Evolutionary conservation across 1,140 invertebrate genomes (phyloP), one percentile per base, ranked within the genome.

Genomic region (Hyles euphorbiae): DNA sequence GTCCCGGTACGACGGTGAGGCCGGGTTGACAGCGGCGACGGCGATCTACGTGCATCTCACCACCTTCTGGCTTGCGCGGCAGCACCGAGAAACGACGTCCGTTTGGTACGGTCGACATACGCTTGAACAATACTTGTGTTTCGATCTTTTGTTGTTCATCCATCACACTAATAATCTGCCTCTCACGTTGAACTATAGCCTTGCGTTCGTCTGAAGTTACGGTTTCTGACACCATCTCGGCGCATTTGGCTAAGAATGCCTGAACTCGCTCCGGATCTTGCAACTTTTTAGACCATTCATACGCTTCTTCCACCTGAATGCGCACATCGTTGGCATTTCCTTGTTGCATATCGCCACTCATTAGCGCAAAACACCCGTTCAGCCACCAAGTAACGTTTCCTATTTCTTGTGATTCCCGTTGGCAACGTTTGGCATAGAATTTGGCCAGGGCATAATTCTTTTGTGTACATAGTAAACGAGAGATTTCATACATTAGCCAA

Each of bases 401-500:
- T 47, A 87, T 70, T 54, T 82, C 80, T 65, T 88, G 81, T 53
- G 85, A 89, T 69, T 91, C 87, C 8, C 79, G 68, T 40, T 90
- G 89, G 61, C 90, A 91, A 55, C 90, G 87, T 56, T 90, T 88
- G 0, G 89, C 89, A 57, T 91, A 91, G 47, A 89, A 89, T 61
- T 90, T 88, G 3, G 88, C 83, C n/a, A 91, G 68, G 40, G 91
- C 88, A 66, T 84, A 90, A 68, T 90, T 88, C 53, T 90, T 91
- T 56, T 89, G 78, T n/a, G 87, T 82, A 33, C 76, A 81, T 34
- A 90, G 70, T 50, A 90, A 72, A 34, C 89, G 67, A 9, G 90
- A 76, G 32, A 91, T 61, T 69, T 91, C 91, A 56, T 91, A 89
- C 74, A 89, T 89, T 22, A 90, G 72, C 90, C 90, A 91, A 68